phyloP scores from a whole-genome alignment of 2,113 vertebrate genomes.

The Martes martes region DNA sequence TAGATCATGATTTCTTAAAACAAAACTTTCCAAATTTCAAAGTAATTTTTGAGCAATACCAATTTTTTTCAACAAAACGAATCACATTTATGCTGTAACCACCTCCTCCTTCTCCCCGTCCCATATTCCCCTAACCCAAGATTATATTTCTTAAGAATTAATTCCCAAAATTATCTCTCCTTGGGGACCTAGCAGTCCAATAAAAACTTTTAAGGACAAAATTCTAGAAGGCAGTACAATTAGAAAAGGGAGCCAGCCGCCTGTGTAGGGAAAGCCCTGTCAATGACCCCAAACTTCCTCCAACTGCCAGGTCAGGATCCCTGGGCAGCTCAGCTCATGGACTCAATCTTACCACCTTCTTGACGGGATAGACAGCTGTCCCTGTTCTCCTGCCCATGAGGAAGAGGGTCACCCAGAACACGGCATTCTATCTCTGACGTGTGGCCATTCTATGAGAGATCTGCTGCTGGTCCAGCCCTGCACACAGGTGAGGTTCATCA shows the following conservation, averaged over 20 bases:
- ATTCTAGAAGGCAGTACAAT: background rate
- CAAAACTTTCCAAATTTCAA: background rate
- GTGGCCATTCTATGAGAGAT: background rate
- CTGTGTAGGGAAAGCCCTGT: background rate
- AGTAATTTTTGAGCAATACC: background rate
- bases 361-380: too few species aligned
- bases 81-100: background rate
- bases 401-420: background rate
- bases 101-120: rapidly evolving
- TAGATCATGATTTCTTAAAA: background rate
- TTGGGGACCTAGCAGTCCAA: background rate
- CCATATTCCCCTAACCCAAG: background rate
- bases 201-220: background rate
- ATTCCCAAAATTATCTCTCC: background rate
- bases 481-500: background rate
- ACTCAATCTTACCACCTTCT: background rate
- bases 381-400: background rate
- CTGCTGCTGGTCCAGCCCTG: background rate
- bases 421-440: background rate
- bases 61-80: background rate
- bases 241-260: too few species aligned
- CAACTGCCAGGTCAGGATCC: too few species aligned
- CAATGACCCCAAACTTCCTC: background rate
- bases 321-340: rapidly evolving
- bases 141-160: background rate